These are phyloP conservation scores for Ochotona curzoniae DNA, from an alignment of 2,113 vertebrate species.

Conservation along the genomic window DNA sequence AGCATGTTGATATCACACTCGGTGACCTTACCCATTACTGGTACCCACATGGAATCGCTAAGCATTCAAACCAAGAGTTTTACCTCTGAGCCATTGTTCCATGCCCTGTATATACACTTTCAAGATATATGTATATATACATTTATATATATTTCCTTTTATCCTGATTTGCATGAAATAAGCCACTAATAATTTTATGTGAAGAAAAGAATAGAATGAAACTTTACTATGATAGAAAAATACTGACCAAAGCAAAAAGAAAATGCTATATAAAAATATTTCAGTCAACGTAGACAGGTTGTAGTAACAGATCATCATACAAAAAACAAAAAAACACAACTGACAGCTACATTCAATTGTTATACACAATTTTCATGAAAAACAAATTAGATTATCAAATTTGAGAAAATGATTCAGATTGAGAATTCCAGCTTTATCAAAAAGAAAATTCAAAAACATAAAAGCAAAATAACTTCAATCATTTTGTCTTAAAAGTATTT, in stretches of 20 bases:
- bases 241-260: background rate
- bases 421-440: too few species aligned
- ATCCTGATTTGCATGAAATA: slow-evolving; percentile 13
- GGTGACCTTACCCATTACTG: too few species aligned
- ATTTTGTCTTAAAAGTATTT: background rate
- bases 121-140: background rate
- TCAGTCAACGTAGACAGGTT: background rate
- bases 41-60: too few species aligned
- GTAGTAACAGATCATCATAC: too few species aligned
- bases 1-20: too few species aligned
- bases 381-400: background rate
- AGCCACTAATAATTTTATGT: background rate
- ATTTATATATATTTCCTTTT: too few species aligned
- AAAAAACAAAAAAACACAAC: slow-evolving; percentile 10
- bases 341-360: background rate
- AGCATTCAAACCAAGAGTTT: too few species aligned
- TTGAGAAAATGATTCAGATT: background rate
- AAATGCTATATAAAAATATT: background rate
- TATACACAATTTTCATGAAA: background rate
- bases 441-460: too few species aligned
- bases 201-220: background rate
- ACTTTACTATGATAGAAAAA: background rate
- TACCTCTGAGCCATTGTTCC: too few species aligned
- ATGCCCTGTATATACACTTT: background rate
- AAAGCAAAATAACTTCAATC: too few species aligned